Evolutionary conservation across 2,888 invertebrate genomes (phyloP).

Genomic region (Eupithecia abbreviata): DNA sequence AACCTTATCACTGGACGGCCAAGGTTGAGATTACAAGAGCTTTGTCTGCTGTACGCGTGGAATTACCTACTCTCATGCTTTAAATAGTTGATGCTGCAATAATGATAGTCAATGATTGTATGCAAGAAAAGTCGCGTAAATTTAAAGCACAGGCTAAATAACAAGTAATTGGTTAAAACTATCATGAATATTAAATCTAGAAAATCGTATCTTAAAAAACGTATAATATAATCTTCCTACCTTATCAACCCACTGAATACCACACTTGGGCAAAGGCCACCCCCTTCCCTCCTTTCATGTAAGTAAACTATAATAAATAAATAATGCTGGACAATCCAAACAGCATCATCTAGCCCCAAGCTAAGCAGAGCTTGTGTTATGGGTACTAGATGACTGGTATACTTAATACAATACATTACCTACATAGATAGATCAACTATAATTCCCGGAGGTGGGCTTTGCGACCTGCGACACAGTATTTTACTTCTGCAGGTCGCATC

Average conservation of each 20-base stretch:
- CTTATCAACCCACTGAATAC: background rate
- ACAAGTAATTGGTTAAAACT: background rate
- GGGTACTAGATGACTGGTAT: too few species aligned
- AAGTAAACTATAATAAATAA: background rate
- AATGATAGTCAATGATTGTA: background rate
- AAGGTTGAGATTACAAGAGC: slow-evolving; percentile 13
- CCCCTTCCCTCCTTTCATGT: background rate
- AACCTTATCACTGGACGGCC: slow-evolving; percentile 8
- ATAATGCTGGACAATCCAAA: too few species aligned
- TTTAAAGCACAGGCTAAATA: background rate
- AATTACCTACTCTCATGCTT: background rate
- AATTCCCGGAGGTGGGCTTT: too few species aligned
- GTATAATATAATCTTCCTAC: too few species aligned
- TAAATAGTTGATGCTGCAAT: background rate
- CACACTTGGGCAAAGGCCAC: background rate
- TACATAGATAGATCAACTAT: too few species aligned
- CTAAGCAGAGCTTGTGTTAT: too few species aligned
- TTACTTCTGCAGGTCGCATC: too few species aligned
- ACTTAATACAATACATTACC: too few species aligned
- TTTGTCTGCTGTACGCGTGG: slow-evolving; percentile 7
- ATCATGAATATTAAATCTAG: too few species aligned
- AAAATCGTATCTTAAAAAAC: too few species aligned
- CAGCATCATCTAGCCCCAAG: too few species aligned
- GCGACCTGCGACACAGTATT: too few species aligned
- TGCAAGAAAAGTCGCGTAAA: background rate